These are phyloP conservation scores for Ochropleura leucogaster DNA, from an alignment of 2,888 invertebrate genomes.

Conservation along the genomic window DNA sequence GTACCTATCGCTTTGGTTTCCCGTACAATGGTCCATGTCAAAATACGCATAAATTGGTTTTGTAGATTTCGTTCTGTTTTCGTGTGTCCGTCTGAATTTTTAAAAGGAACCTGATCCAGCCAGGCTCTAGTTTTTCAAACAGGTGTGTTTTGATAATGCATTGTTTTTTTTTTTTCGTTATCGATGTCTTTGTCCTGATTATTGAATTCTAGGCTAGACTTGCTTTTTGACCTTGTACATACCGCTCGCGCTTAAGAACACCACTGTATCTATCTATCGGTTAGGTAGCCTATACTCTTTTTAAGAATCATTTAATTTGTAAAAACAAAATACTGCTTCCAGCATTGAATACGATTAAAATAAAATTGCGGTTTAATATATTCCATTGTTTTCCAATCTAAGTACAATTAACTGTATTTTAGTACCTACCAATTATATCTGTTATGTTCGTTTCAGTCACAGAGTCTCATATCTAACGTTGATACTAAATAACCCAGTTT, in stretches of 20 bases:
- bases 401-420: background rate
- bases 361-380: slow-evolving; percentile 39
- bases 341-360: slow-evolving; percentile 24
- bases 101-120: no score
- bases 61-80: no score
- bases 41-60: no score
- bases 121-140: background rate
- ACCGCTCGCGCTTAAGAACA: background rate
- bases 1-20: no score
- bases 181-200: background rate
- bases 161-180: slow-evolving; percentile 1
- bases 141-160: background rate
- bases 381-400: slow-evolving; percentile 43
- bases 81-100: no score
- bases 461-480: slow-evolving; percentile 3
- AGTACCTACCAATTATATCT: background rate
- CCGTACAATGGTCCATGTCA: no score
- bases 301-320: slow-evolving; percentile 5
- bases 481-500: slow-evolving; percentile 22
- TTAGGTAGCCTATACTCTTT: slow-evolving; percentile 2
- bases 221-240: slow-evolving; percentile 25
- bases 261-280: background rate
- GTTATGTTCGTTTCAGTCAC: slow-evolving; percentile 2
- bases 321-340: slow-evolving; percentile 23
- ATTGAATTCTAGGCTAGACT: slow-evolving; percentile 15